Evolutionary conservation across 2,888 invertebrate genomes (phyloP).

Genomic region (Phyto melanocephala): DNA sequence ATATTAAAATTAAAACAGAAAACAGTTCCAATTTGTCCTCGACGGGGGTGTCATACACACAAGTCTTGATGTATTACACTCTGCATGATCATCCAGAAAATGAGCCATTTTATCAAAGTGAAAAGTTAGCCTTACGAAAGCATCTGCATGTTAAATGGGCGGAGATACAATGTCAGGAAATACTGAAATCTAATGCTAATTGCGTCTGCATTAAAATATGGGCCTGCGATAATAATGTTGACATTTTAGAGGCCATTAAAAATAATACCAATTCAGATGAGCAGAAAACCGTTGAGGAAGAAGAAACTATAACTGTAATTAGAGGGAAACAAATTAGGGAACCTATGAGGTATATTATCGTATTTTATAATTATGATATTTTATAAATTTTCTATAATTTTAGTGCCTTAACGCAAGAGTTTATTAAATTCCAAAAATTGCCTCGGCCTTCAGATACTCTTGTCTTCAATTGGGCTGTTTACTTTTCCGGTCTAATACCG

Average conservation of each 20-base stretch:
- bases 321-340: constrained; percentile 41
- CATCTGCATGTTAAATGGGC: constrained; percentile 88
- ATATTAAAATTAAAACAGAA: constrained; percentile 77
- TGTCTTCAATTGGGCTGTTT: constrained; percentile 90
- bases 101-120: constrained; percentile 91
- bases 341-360: constrained; percentile 53
- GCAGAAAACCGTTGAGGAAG: background rate
- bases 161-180: constrained; percentile 85
- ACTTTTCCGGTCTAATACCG: constrained; percentile 90
- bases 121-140: constrained; percentile 83
- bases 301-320: background rate
- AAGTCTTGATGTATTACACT: constrained; percentile 86
- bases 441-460: constrained; percentile 80
- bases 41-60: constrained; percentile 72
- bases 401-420: constrained; percentile 66
- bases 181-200: constrained; percentile 79
- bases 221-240: constrained; percentile 70
- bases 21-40: background rate
- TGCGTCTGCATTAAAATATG: constrained; percentile 77
- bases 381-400: background rate
- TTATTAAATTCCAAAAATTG: constrained; percentile 65
- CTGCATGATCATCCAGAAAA: constrained; percentile 89
- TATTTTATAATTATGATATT: background rate
- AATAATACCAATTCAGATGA: background rate
- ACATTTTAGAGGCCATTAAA: constrained; percentile 7